Evolutionary conservation across 2,888 invertebrate species (phyloP), one percentile per base, ranked within the genome.

Genomic region (Thymelicus acteon): DNA sequence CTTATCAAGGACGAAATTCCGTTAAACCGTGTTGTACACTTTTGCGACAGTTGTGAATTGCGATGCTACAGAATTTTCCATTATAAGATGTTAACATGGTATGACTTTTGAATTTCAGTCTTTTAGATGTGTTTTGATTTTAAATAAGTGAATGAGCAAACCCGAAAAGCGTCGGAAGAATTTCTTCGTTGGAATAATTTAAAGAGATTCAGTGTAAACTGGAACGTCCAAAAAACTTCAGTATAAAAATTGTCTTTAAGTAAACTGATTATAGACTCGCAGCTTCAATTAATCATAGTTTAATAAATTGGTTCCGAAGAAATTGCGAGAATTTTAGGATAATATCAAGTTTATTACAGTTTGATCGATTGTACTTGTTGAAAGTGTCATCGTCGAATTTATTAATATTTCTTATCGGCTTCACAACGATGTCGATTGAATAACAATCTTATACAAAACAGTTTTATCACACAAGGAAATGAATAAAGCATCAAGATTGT

Each of bases 1-100:
- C 66, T 6, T 66, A 66, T 66, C 66, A 66, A 60, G 66, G 60
- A 66, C 66, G 48, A 60, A 39, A 39, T 48, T 47, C 66, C 66
- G 66, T 60, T 66, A 5, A 31, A 57, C 3, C 13, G 8, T 57
- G 44, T 44, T 44, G 31, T 44, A 65, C 24, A n/a, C 54, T 65
- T 12, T 40, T 19, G 19, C 19, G 8, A 24, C 1, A 52, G 19
- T 31, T 31, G 31, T 3, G 31, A 52, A 12, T 31, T 31, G 31
- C 31, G 31, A 31, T 49, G 37, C n/a, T 6, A 19, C 2, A 19
- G 40, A 57, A 8, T 10, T 44, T 44, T 44, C 44, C 44, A 12
- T 12, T 44, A 12, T 44, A 44, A 44, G 1, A 44, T 12, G 12
- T 44, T 44, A 12, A 44, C 12, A 12, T 12, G 44, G 12, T 12